Conservation (phyloP, 1,140 invertebrate genomes). For the Drosophila tani region DNA sequence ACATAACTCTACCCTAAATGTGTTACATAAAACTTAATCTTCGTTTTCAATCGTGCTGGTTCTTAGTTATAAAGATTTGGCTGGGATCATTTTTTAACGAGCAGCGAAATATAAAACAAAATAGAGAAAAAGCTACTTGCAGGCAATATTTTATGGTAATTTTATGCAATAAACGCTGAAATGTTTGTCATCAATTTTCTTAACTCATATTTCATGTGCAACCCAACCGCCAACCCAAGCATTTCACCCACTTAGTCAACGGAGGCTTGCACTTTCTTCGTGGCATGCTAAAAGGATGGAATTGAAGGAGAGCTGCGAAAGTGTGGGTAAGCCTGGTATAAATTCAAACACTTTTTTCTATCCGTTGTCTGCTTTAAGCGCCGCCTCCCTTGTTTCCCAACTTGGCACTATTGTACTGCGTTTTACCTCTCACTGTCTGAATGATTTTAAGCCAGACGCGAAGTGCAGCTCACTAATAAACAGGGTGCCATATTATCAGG, state of each 20-base stretch:
- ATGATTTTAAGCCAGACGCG: conserved; percentile 38
- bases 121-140: conserved; percentile 51
- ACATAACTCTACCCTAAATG: background rate
- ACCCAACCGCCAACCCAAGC: conserved; percentile 2
- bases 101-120: conserved; percentile 27
- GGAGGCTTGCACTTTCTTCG: conserved; percentile 26
- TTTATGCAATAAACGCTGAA: conserved; percentile 83
- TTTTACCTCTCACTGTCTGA: conserved; percentile 22
- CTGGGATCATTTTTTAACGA: conserved; percentile 56
- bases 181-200: conserved; percentile 83
- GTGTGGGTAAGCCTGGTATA: conserved; percentile 37
- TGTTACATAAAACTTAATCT: background rate
- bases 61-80: conserved; percentile 9
- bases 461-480: conserved; percentile 27
- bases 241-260: conserved; percentile 22
- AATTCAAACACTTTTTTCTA: conserved; percentile 56
- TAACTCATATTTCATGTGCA: conserved; percentile 82
- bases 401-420: conserved; percentile 6
- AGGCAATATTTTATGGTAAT: conserved; percentile 81
- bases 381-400: background rate
- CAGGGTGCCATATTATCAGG: conserved; percentile 8
- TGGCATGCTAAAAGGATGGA: background rate
- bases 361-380: conserved; percentile 19
- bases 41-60: conserved; percentile 30
- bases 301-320: background rate